phyloP scores from a whole-genome alignment of 2,797 vertebrate genomes.

The Gadopsis marmoratus region DNA sequence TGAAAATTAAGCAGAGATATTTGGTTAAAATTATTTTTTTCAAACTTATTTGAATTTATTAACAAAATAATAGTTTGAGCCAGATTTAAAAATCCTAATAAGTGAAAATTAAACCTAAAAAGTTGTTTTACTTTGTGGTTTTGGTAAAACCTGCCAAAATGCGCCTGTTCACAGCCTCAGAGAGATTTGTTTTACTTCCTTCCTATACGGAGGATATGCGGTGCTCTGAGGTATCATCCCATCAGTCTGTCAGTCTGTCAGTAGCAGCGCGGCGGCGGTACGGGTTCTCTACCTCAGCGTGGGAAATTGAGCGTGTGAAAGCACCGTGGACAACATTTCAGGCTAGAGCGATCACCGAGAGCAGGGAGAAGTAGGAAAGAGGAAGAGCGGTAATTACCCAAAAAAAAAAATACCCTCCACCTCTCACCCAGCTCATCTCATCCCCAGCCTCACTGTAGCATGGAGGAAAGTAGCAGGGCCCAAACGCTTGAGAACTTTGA shows the following conservation, averaged over 20 bases:
- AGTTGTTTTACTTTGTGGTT: not conserved
- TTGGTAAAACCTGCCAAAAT: not conserved
- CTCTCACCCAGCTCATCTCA: conserved; percentile 50
- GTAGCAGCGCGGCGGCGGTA: conserved; percentile 31
- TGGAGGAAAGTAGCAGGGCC: conserved; percentile 65
- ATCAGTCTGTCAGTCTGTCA: conserved; percentile 62
- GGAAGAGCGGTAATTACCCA: conserved; percentile 83
- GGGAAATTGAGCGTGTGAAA: conserved; percentile 89
- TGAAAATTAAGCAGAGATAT: not conserved
- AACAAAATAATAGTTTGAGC: not conserved
- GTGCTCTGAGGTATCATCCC: conserved; percentile 51
- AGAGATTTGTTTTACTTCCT: conserved; percentile 12
- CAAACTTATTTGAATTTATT: not conserved
- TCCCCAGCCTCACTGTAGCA: conserved; percentile 72
- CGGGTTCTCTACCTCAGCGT: conserved; percentile 73
- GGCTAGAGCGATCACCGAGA: conserved; percentile 81
- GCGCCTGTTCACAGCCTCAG: not conserved
- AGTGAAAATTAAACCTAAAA: not conserved
- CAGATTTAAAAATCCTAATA: not conserved
- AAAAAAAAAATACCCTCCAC: conserved; percentile 30
- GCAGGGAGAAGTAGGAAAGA: conserved; percentile 84
- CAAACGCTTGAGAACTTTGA: conserved; percentile 78
- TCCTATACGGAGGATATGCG: not conserved
- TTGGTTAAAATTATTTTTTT: not conserved
- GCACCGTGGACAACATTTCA: conserved; percentile 82